Conservation (phyloP, 2,113 vertebrate genomes). For the Xenus cinereus region DNA sequence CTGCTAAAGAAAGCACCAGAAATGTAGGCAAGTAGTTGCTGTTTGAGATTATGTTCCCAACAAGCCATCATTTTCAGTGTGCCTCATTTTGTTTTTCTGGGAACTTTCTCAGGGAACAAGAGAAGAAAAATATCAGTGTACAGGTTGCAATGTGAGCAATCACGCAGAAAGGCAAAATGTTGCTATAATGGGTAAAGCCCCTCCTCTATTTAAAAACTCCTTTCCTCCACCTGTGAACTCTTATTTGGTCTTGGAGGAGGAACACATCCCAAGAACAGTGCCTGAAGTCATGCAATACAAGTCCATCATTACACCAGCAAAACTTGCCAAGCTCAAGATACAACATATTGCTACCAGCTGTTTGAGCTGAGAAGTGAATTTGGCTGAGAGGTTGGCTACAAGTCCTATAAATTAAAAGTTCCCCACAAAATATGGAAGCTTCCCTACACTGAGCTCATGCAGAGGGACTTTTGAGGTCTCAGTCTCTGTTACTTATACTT, state of each 20-base stretch:
- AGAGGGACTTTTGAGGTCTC: not conserved
- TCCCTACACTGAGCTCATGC: not conserved
- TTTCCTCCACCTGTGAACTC: not conserved
- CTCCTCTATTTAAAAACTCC: not conserved
- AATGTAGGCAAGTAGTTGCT: not conserved
- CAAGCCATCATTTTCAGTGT: not conserved
- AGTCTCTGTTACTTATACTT: not conserved
- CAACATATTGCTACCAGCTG: not conserved
- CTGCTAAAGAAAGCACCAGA: not conserved
- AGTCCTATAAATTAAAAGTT: not conserved
- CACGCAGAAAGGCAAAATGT: not conserved
- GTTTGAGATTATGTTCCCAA: not conserved
- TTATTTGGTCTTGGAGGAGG: not conserved
- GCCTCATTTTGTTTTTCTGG: not conserved
- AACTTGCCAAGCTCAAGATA: not conserved
- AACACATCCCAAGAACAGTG: not conserved
- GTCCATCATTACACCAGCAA: not conserved
- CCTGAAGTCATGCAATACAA: not conserved
- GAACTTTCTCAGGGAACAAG: not conserved
- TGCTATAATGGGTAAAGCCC: fast-evolving
- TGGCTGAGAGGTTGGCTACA: not conserved
- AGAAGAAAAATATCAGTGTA: not conserved
- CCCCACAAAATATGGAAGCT: not conserved
- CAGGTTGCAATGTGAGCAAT: not conserved
- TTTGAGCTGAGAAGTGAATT: not conserved